Percentiles rank a stretch among this genome's conserved stretches.
Evolutionary conservation across 2,113 vertebrate genomes (phyloP).

Genomic region (Chinchilla lanigera): DNA sequence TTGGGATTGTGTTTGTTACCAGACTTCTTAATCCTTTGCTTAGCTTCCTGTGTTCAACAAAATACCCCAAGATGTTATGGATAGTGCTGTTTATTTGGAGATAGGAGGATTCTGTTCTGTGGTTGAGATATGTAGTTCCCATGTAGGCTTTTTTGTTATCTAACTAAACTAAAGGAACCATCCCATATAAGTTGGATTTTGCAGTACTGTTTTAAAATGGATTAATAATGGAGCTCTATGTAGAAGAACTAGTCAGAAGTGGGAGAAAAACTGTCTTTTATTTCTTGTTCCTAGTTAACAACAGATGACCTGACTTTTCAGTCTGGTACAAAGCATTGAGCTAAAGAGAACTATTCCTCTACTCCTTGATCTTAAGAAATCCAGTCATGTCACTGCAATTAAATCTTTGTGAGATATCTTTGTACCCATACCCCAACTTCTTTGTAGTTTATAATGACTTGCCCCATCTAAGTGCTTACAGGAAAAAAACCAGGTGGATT

Average conservation of each 20-base stretch:
- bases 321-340: background rate
- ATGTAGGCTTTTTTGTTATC: background rate
- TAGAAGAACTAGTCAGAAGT: background rate
- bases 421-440: background rate
- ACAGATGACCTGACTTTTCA: background rate
- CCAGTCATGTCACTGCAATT: background rate
- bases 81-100: background rate
- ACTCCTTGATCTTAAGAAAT: constrained; percentile 21
- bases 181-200: background rate
- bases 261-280: background rate
- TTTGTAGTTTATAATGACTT: background rate
- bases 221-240: background rate
- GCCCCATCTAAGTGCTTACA: background rate
- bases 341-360: background rate
- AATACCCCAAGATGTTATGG: background rate
- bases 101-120: background rate
- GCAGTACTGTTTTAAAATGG: constrained; percentile 35
- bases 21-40: background rate
- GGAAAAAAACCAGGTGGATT: background rate
- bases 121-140: background rate
- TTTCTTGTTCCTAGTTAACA: background rate
- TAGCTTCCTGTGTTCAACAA: background rate
- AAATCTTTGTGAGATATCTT: background rate
- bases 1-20: background rate
- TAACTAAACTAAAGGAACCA: constrained; percentile 20